phyloP scores from a whole-genome alignment of 1,140 invertebrate genomes.

The Panagrolaimus sp. region DNA sequence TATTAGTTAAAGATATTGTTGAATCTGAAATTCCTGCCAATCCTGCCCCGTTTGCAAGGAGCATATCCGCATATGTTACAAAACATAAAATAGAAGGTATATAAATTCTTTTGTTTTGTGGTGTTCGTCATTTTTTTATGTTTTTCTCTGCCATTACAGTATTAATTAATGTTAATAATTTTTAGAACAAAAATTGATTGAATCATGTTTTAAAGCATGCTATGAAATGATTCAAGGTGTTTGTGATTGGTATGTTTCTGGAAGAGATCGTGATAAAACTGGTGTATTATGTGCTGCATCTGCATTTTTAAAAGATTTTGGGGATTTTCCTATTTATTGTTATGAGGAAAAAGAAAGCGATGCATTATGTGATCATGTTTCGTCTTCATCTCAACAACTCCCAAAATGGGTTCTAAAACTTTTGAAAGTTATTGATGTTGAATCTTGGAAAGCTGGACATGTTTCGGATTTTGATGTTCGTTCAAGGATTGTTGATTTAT shows the following conservation, averaged over 20 bases:
- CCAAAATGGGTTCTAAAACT: conserved; percentile 34
- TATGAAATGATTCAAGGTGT: conserved; percentile 36
- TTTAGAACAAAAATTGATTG: conserved; percentile 54
- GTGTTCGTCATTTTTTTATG: background rate
- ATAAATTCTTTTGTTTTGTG: too few species aligned
- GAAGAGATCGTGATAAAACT: conserved; percentile 33
- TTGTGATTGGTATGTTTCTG: conserved; percentile 39
- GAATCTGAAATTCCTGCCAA: conserved; percentile 14
- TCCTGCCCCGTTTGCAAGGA: background rate
- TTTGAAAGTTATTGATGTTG: conserved; percentile 35
- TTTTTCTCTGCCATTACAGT: conserved; percentile 17
- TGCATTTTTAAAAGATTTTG: conserved; percentile 45
- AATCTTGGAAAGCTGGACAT: conserved; percentile 22
- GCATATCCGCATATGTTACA: too few species aligned
- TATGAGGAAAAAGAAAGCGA: conserved; percentile 15
- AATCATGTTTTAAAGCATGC: conserved; percentile 48
- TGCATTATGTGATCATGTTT: background rate
- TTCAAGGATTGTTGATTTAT: conserved; percentile 42
- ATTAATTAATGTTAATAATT: conserved; percentile 19
- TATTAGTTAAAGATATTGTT: too few species aligned
- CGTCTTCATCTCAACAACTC: conserved; percentile 19
- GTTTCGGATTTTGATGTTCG: conserved; percentile 44
- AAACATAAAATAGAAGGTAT: too few species aligned
- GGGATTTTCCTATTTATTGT: conserved; percentile 55
- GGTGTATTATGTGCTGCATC: conserved; percentile 41